Base-by-base conservation (phyloP, 2,888 invertebrate species). In the Asteroscopus sphinx region DNA sequence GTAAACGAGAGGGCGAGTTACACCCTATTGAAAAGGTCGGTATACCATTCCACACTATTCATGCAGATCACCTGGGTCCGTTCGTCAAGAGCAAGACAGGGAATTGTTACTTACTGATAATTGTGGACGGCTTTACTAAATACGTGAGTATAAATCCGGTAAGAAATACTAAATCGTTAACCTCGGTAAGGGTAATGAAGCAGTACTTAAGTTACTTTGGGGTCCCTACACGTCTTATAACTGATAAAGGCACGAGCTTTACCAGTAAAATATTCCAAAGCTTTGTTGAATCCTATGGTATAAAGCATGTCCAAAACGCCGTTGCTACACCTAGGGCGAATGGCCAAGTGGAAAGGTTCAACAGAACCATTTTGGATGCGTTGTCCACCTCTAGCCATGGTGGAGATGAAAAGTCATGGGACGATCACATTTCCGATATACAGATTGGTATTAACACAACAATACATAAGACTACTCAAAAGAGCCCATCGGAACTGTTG, bases 371-470 rank as follows among this genome's bases (percentile, higher is more conserved):
- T 16, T 3, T 37, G 28, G 33, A 25, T 37, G 46, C 36, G 0
- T 12, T 46, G 2, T 12, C 36, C 2, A 21, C 28, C 15, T 26
- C 11, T n/a, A 37, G 3, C 7, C 36, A 41, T 21, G n/a, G 9
- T 4, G 8, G n/a, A 6, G 40, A 49, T 13, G 41, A 33, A 3
- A 26, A 11, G 11, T 12, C 9, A 0, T 49, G 49, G 41, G 49
- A 49, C 25, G 41, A 41, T 3, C 13, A 40, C 6, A 21, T 49
- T 4, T 1, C 13, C 1, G 40, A 32, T 4, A 33, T 49, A n/a
- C 49, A 49, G n/a, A 4, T 49, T 2, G 49, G 49, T 25, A 12
- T 49, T 0, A 49, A 41, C 8, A 49, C 32, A 0, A 36, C 41
- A 21, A 12, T 16, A 15, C 41, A 42, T 26, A 42, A 36, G 1